A percentile compares a stretch with the other conserved stretches of the same genome.
These are phyloP conservation scores for Vicugna pacos DNA, from an alignment of 2,113 vertebrate genomes.

Conservation along the genomic window DNA sequence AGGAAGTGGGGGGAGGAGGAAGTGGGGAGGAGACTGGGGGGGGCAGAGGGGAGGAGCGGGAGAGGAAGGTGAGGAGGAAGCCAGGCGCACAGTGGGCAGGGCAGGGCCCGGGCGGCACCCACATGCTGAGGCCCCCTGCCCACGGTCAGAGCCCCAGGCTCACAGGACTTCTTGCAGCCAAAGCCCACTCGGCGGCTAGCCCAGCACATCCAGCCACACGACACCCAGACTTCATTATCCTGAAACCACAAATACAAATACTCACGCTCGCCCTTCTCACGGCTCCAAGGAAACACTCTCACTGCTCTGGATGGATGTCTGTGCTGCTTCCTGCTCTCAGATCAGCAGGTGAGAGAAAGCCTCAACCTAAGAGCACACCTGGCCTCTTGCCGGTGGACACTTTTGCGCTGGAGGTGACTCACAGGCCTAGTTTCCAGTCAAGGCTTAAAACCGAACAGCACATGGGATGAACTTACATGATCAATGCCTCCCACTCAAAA, in stretches of 20 bases:
- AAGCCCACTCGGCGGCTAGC: neutral
- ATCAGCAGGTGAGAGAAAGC: neutral
- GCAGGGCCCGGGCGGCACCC: no score
- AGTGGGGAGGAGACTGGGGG: neutral
- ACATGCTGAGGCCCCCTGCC: neutral
- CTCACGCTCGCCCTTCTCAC: neutral
- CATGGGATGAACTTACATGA: conserved; percentile 92
- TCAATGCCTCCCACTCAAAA: conserved; percentile 99
- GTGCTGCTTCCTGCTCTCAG: neutral
- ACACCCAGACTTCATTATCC: neutral
- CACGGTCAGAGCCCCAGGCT: neutral
- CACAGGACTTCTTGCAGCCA: neutral
- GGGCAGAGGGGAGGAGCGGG: no score
- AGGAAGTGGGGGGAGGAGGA: neutral
- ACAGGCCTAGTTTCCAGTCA: neutral
- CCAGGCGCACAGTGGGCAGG: neutral
- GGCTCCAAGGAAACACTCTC: neutral
- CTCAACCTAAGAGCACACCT: fast-evolving
- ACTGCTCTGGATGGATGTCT: neutral
- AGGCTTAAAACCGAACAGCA: neutral
- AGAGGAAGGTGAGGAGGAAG: no score
- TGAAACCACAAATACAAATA: neutral
- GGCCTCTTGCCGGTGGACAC: neutral
- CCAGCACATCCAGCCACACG: neutral
- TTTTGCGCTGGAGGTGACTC: neutral